phyloP scores from a whole-genome alignment of 2,888 invertebrate genomes.

The Lobophora halterata region DNA sequence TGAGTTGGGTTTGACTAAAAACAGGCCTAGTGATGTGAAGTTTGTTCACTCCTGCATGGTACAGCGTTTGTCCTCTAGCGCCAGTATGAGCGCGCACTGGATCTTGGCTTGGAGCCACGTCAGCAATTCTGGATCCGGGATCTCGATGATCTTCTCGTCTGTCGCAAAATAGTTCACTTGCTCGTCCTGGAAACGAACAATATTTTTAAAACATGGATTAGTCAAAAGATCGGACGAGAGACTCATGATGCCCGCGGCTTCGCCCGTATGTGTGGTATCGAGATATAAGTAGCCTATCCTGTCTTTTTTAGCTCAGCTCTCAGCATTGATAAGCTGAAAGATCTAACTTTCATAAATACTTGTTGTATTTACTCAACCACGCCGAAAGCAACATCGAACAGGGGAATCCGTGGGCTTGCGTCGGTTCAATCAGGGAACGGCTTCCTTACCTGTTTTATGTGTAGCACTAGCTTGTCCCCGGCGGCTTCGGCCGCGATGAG shows the following conservation, averaged over 20 bases:
- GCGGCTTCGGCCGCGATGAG: constrained; percentile 86
- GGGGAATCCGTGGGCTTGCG: no score
- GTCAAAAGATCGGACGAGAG: no score
- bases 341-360: no score
- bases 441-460: constrained; percentile 84
- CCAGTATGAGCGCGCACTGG: constrained; percentile 86
- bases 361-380: no score
- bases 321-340: no score
- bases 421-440: not conserved
- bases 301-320: no score
- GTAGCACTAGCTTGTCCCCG: constrained; percentile 83
- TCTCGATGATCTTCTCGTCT: constrained; percentile 84
- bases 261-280: no score
- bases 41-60: constrained; percentile 39
- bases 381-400: no score
- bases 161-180: constrained; percentile 80
- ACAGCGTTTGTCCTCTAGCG: constrained; percentile 87
- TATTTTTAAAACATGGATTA: no score
- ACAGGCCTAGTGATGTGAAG: not conserved
- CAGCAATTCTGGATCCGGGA: constrained; percentile 82
- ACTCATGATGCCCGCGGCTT: no score
- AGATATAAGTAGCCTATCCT: no score
- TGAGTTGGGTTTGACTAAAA: no score
- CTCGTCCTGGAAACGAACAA: constrained; percentile 71
- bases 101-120: constrained; percentile 88